These are phyloP conservation scores for Ploceus nigricollis DNA, from an alignment of 2,113 vertebrate genomes.

Conservation along the genomic window DNA sequence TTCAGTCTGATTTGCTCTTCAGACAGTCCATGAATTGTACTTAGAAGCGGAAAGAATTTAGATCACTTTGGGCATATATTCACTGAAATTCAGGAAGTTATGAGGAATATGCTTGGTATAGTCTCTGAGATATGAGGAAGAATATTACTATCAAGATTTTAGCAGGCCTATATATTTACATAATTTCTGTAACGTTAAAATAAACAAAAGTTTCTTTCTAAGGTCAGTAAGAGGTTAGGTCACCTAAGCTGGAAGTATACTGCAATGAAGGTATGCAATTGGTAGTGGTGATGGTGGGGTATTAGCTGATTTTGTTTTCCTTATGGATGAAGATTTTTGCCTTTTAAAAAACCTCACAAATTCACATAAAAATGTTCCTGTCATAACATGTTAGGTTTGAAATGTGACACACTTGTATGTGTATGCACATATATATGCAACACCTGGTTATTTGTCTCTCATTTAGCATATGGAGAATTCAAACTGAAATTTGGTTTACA, in stretches of 20 bases:
- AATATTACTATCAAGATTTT: neutral
- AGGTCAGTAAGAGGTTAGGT: neutral
- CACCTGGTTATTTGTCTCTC: neutral
- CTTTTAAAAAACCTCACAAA: neutral
- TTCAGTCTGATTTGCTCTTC: neutral
- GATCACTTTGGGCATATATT: neutral
- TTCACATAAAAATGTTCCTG: neutral
- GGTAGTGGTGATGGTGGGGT: rapidly evolving
- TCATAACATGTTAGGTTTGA: neutral
- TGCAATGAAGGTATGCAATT: neutral
- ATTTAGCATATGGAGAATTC: neutral
- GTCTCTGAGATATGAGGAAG: neutral
- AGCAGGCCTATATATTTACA: neutral
- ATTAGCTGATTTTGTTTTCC: neutral
- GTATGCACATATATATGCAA: neutral
- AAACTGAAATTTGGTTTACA: neutral
- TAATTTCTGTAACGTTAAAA: neutral
- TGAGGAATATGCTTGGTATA: neutral
- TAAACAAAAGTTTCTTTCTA: neutral
- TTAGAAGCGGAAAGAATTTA: neutral
- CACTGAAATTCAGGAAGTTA: neutral
- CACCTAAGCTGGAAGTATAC: neutral
- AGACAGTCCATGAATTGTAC: neutral
- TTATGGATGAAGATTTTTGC: neutral
- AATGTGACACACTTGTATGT: neutral